Conservation (phyloP, 2,888 invertebrate genomes). For the Clitarchus hookeri region DNA sequence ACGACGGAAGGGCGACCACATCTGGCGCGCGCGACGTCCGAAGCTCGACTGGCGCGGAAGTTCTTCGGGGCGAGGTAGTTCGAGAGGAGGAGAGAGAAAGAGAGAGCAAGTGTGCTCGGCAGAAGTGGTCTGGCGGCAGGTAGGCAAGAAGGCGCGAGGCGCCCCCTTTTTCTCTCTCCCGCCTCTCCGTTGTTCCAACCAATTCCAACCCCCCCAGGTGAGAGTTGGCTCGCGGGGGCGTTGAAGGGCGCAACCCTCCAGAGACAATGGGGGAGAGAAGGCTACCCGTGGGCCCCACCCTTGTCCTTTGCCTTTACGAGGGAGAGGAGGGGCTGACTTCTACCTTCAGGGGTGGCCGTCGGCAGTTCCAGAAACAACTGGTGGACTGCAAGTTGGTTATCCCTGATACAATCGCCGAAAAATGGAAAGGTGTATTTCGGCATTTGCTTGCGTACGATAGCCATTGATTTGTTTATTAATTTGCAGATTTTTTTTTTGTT, state of each 20-base stretch:
- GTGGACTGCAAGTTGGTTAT: too few species aligned
- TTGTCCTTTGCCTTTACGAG: neutral
- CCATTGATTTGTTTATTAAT: too few species aligned
- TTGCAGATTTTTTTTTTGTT: too few species aligned
- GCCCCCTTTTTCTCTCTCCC: neutral
- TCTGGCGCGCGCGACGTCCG: neutral
- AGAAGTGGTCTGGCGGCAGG: neutral
- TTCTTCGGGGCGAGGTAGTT: neutral
- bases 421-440: too few species aligned
- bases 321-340: neutral
- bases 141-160: neutral
- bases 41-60: neutral
- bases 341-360: neutral
- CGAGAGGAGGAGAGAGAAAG: too few species aligned
- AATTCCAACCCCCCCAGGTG: too few species aligned
- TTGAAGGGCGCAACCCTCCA: constrained; percentile 4
- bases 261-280: neutral
- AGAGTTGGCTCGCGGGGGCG: neutral
- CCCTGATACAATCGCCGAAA: too few species aligned
- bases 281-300: neutral
- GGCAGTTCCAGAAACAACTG: too few species aligned
- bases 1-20: neutral
- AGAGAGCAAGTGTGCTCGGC: too few species aligned
- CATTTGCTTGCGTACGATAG: too few species aligned
- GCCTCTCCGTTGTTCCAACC: too few species aligned